These are phyloP conservation scores for Argopecten irradians DNA, from an alignment of 1,140 invertebrate genomes.

Conservation along the genomic window DNA sequence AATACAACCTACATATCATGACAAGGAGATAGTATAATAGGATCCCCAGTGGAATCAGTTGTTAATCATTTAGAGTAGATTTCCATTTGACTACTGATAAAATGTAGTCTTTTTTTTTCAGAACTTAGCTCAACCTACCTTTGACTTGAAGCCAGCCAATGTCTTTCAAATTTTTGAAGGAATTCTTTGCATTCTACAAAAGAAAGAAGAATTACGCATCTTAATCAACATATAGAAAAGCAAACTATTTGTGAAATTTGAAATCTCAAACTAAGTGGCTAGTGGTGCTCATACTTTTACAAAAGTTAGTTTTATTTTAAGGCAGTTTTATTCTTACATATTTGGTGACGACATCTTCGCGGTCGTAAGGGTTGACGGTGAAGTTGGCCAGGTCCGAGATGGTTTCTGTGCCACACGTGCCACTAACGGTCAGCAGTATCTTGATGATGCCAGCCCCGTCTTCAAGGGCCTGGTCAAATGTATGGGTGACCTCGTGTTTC, in stretches of 20 bases:
- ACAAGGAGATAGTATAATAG: too few species aligned
- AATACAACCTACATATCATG: too few species aligned
- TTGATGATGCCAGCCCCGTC: conserved; percentile 90
- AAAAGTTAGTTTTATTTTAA: background rate
- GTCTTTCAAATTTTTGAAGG: conserved; percentile 75
- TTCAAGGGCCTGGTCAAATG: conserved; percentile 91
- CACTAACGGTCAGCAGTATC: conserved; percentile 93
- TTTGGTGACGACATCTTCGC: conserved; percentile 78
- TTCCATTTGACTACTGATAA: too few species aligned
- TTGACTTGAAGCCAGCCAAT: conserved; percentile 77
- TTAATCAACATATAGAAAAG: background rate
- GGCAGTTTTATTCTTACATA: conserved; percentile 83
- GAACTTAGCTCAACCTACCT: too few species aligned
- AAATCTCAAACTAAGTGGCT: background rate
- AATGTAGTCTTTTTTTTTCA: too few species aligned
- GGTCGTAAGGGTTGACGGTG: conserved; percentile 86
- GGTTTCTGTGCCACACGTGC: conserved; percentile 93
- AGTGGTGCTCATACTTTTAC: background rate
- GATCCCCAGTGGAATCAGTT: too few species aligned
- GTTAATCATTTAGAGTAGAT: too few species aligned
- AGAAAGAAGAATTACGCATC: conserved; percentile 34
- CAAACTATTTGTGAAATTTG: background rate
- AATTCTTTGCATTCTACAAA: conserved; percentile 72
- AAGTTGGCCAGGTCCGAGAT: conserved; percentile 90
- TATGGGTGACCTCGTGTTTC: conserved; percentile 93